Evolutionary conservation across 2,888 invertebrate genomes (phyloP).

Genomic region (Hofmannophila pseudospretella): DNA sequence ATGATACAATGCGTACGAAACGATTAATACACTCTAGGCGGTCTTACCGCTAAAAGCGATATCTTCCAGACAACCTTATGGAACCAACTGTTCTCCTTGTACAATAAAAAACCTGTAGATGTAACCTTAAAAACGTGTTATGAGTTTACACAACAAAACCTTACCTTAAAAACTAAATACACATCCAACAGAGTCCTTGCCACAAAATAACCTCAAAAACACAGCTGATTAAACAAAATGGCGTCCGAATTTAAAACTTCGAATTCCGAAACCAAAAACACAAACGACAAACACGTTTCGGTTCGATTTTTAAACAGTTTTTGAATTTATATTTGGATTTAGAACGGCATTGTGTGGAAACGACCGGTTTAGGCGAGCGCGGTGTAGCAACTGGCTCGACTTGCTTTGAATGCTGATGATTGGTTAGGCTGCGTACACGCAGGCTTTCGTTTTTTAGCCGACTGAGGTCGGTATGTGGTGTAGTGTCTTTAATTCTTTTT

Average conservation of each 20-base stretch:
- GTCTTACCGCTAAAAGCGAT: no score
- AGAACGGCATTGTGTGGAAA: conserved; percentile 12
- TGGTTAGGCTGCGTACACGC: conserved; percentile 43
- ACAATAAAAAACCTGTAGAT: no score
- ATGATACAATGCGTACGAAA: no score
- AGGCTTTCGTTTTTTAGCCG: conserved; percentile 14
- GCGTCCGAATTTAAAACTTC: conserved; percentile 12
- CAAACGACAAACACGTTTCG: background rate
- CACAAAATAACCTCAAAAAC: conserved; percentile 22
- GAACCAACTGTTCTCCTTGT: no score
- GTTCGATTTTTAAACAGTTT: conserved; percentile 15
- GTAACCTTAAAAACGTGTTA: no score
- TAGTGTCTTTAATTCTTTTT: no score
- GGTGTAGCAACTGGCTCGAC: conserved; percentile 30
- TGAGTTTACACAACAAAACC: no score
- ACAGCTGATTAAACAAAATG: conserved; percentile 46
- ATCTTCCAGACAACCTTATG: no score
- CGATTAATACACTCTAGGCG: no score
- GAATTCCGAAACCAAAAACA: no score
- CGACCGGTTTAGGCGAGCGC: conserved; percentile 26
- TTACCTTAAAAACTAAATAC: conserved; percentile 7
- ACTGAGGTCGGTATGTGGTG: no score
- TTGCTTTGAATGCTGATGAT: conserved; percentile 31
- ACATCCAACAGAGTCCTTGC: background rate
- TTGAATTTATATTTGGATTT: conserved; percentile 3